Evolutionary conservation across 53 echinoderm and acorn worm genomes (phyloP), one percentile per base, ranked within the genome.

Genomic region (Henricia sp.): DNA sequence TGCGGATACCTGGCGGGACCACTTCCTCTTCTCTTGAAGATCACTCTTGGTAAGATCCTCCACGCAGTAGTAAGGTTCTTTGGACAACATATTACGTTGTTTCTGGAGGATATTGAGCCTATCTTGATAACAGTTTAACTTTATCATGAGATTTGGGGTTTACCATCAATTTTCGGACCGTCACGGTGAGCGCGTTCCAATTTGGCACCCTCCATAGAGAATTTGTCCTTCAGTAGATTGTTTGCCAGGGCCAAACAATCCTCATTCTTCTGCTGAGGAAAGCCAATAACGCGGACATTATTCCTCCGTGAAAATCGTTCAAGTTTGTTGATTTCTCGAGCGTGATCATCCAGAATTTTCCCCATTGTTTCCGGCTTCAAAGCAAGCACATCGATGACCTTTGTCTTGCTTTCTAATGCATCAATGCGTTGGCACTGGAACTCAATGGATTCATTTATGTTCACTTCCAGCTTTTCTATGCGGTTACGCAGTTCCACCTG

Each of bases 101-200:
- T 50, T 32, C 33, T 50, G 71, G 30, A 71, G 71, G 33, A 71
- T 50, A 16, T 48, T 50, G 14, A 71, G 30, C 13, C 51, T 71
- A n/a, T 71, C 71, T 19, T 50, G 71, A 34, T 71, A 71, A 35
- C 71, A 32, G 51, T 71, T 71, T 2, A 71, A 1, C 51, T 71
- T 71, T 5, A 71, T 29, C 2, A 71, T 50, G 5, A 71, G 51
- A n/a, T 71, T 43, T 50, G 71, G 29, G 71, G 71, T 41, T 43
- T 71, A 3, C 51, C 51, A 19, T 48, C 30, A 21, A 71, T 29
- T 34, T 50, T 71, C 8, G 51, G 71, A 0, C 51, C 71, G 32
- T 71, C 51, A 41, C 71, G 71, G 30, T 71, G 71, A 23, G 71
- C 71, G 13, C 71, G 50, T 71, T 71, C 71, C 32, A 71, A n/a